phyloP scores from a whole-genome alignment of 2,797 vertebrate genomes.

The Micrastur ruficollis region DNA sequence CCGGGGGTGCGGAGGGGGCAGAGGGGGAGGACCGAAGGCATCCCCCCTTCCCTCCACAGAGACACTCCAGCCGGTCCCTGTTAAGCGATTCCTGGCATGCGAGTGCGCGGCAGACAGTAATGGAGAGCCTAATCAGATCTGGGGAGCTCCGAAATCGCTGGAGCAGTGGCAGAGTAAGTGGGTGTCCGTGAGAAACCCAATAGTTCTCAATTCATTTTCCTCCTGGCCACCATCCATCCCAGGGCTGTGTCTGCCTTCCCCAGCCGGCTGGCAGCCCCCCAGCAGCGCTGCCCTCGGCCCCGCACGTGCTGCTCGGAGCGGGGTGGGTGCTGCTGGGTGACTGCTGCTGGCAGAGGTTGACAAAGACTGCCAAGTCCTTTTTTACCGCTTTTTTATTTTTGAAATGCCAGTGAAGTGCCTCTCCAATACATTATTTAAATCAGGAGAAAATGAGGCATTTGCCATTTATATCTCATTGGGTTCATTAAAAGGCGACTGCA shows the following conservation, averaged over 20 bases:
- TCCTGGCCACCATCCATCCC: background rate
- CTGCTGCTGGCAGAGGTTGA: background rate
- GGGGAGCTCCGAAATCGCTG: background rate
- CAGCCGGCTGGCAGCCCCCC: background rate
- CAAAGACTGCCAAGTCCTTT: too few species aligned
- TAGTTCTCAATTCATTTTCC: background rate
- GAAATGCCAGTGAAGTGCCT: background rate
- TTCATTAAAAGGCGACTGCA: background rate
- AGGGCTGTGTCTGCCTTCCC: background rate
- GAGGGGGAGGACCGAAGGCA: slow-evolving; percentile 7
- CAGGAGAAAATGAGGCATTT: slow-evolving; percentile 14
- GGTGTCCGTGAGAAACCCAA: slow-evolving; percentile 50
- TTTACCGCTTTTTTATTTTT: background rate
- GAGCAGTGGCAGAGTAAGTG: slow-evolving; percentile 3
- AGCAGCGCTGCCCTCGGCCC: background rate
- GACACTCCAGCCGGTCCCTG: slow-evolving; percentile 49
- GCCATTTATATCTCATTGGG: background rate
- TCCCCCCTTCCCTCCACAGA: slow-evolving; percentile 14
- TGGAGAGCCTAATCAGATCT: slow-evolving; percentile 35
- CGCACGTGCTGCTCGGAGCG: fast-evolving
- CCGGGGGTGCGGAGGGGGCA: background rate
- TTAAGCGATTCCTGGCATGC: slow-evolving; percentile 57
- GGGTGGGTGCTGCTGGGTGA: background rate
- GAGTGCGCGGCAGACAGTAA: background rate
- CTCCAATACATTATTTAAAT: background rate